A percentile compares a stretch with the other conserved stretches of the same genome.
Conservation (phyloP, 2,797 vertebrate genomes). For the Mionectes olivaceus region DNA sequence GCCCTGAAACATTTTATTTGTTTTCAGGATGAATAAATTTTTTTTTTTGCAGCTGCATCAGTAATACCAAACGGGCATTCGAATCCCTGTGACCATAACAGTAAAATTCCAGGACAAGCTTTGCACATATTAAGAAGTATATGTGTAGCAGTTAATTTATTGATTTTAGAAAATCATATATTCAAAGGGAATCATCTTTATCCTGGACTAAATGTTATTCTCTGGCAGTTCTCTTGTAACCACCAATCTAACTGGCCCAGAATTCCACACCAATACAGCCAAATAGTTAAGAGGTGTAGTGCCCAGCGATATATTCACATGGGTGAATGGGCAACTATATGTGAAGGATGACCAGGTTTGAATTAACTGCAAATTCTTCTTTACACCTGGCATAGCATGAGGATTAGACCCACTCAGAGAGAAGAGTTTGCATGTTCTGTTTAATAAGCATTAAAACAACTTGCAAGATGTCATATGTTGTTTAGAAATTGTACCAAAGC, state of each 20-base stretch:
- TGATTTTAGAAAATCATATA: neutral
- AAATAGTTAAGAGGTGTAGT: neutral
- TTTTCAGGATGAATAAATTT: neutral
- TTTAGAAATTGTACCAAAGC: conserved; percentile 22
- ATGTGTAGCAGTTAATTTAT: neutral
- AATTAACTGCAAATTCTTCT: neutral
- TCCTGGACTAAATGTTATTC: neutral
- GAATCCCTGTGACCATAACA: neutral
- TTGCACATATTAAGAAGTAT: neutral
- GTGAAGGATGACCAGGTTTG: neutral
- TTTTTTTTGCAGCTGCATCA: neutral
- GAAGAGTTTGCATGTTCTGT: neutral
- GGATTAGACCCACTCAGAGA: neutral
- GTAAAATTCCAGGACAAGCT: neutral
- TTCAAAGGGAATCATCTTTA: neutral
- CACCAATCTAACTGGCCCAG: neutral
- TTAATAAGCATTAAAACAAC: conserved; percentile 38
- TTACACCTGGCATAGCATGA: neutral
- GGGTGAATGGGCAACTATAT: neutral
- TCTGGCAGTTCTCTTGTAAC: neutral
- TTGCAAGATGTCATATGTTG: neutral
- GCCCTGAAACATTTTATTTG: neutral
- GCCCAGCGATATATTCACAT: neutral
- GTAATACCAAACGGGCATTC: neutral
- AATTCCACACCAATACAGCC: neutral